phyloP scores from a whole-genome alignment of 2,797 vertebrate genomes.

The Dendrocincla tyrannina region DNA sequence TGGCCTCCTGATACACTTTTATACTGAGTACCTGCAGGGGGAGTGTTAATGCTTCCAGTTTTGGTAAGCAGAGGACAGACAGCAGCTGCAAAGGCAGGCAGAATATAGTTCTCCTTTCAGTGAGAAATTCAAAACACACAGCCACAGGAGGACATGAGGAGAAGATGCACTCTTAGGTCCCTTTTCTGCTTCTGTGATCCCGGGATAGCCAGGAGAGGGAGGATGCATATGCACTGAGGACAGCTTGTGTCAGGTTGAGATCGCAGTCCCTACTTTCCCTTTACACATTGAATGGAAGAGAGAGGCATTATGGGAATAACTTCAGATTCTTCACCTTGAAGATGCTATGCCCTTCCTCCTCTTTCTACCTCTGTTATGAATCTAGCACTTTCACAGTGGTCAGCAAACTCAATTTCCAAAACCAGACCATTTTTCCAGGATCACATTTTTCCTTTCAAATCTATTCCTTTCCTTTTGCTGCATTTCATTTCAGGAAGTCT shows the following conservation, averaged over 20 bases:
- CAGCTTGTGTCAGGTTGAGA: neutral
- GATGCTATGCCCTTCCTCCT: neutral
- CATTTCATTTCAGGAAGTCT: neutral
- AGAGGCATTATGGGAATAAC: neutral
- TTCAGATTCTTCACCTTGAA: neutral
- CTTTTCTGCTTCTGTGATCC: slow-evolving; percentile 10
- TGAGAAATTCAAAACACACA: neutral
- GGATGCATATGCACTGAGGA: neutral
- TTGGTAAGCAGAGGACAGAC: neutral
- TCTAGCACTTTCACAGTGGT: neutral
- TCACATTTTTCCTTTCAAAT: neutral
- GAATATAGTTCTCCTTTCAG: neutral
- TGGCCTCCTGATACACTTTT: neutral
- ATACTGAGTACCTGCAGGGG: neutral
- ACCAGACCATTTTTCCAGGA: neutral
- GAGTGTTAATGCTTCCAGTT: slow-evolving; percentile 2
- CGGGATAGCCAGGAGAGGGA: neutral
- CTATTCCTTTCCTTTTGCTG: neutral
- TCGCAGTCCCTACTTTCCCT: neutral
- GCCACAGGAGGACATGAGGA: neutral
- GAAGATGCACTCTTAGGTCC: neutral
- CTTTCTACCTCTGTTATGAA: neutral
- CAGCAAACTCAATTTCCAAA: neutral
- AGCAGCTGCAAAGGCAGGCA: neutral
- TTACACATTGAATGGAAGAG: neutral